These are phyloP conservation scores for Zygogramma bicolorata DNA, from an alignment of 2,888 invertebrate genomes.

Conservation along the genomic window DNA sequence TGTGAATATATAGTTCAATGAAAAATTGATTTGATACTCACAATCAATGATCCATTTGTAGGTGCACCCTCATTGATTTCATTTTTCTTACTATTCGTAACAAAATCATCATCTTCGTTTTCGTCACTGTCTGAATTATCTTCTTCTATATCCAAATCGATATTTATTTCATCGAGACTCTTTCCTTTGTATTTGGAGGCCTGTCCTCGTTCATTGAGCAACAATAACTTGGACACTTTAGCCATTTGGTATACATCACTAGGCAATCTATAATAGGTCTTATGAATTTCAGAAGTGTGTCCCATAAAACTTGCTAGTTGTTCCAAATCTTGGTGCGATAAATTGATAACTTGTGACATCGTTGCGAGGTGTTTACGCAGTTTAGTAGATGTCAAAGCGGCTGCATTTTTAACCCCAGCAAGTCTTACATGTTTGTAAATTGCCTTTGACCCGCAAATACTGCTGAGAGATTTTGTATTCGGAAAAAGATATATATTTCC, in stretches of 20 bases:
- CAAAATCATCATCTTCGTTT: no score
- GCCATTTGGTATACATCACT: slow-evolving; percentile 23
- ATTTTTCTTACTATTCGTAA: not conserved
- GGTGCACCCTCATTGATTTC: not conserved
- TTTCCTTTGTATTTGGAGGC: slow-evolving; percentile 27
- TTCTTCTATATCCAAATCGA: slow-evolving; percentile 9
- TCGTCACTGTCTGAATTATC: not conserved
- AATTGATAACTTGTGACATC: slow-evolving; percentile 23
- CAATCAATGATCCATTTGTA: not conserved
- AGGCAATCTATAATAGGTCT: slow-evolving; percentile 17
- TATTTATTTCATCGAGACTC: slow-evolving; percentile 24
- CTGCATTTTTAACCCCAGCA: slow-evolving; percentile 13
- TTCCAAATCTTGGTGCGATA: slow-evolving; percentile 22
- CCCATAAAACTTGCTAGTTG: slow-evolving; percentile 21
- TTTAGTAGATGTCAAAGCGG: slow-evolving; percentile 17
- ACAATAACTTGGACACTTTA: slow-evolving; percentile 6
- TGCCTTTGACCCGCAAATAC: slow-evolving; percentile 7
- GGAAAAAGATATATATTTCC: slow-evolving; percentile 6
- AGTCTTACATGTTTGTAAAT: slow-evolving; percentile 18
- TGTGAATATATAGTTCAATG: not conserved
- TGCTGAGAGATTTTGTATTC: slow-evolving; percentile 17
- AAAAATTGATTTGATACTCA: not conserved
- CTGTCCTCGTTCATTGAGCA: slow-evolving; percentile 17
- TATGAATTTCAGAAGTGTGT: slow-evolving; percentile 20
- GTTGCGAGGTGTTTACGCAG: slow-evolving; percentile 19